phyloP scores from a whole-genome alignment of 2,113 vertebrate genomes.

The Tichodroma muraria region DNA sequence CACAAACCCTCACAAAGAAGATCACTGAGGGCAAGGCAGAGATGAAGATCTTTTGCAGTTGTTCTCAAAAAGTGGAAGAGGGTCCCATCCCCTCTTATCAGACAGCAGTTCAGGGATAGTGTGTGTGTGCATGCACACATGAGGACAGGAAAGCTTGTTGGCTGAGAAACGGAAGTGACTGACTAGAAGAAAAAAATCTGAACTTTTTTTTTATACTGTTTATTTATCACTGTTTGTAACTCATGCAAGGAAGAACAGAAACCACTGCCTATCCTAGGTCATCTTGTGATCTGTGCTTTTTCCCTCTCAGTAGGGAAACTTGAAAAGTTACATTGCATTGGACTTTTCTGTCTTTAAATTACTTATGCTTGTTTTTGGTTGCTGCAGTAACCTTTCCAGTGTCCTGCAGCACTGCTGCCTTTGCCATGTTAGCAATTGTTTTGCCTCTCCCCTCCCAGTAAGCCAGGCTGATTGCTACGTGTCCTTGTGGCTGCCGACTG shows the following conservation, averaged over 20 bases:
- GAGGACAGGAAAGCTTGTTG: background rate
- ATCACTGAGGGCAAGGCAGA: background rate
- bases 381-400: background rate
- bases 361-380: background rate
- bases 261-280: background rate
- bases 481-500: constrained; percentile 75
- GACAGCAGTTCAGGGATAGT: background rate
- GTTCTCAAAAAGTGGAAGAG: background rate
- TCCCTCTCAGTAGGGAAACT: background rate
- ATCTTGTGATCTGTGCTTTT: background rate
- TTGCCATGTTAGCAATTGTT: background rate
- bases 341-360: background rate
- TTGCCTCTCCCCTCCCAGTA: constrained; percentile 39
- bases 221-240: background rate
- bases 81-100: background rate
- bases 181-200: background rate
- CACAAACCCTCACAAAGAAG: background rate
- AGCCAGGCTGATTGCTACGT: constrained; percentile 81
- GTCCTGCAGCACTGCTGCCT: background rate
- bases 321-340: background rate
- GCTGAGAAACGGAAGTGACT: background rate
- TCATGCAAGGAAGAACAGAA: background rate
- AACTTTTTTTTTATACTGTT: background rate
- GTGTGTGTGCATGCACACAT: background rate
- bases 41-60: background rate